Conservation (phyloP, 2,113 vertebrate species). For the Gnathonemus longibarbis region DNA sequence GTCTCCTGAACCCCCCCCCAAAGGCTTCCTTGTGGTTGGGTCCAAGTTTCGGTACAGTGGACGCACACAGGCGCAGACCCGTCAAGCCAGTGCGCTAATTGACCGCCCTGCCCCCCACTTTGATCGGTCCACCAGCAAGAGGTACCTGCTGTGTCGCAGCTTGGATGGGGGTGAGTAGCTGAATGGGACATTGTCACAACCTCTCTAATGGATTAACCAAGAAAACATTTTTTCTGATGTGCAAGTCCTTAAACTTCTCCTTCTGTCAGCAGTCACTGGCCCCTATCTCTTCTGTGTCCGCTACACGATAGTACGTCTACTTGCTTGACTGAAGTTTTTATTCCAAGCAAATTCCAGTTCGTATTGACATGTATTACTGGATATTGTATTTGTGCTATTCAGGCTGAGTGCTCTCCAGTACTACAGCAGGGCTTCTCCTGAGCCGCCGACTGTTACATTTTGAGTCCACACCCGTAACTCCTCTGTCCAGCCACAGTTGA, state of each 20-base stretch:
- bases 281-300: neutral
- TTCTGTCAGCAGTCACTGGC: neutral
- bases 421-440: neutral
- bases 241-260: neutral
- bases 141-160: constrained; percentile 92
- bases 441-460: neutral
- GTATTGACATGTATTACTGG: neutral
- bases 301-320: neutral
- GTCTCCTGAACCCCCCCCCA: constrained; percentile 91
- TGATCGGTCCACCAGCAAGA: constrained; percentile 89
- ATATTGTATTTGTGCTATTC: neutral
- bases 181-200: neutral
- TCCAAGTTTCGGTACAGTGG: constrained; percentile 98
- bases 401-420: neutral
- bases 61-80: constrained; percentile 90
- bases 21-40: constrained; percentile 96
- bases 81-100: constrained; percentile 89
- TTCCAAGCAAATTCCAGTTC: neutral
- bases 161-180: constrained; percentile 80
- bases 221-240: neutral
- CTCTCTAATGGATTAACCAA: neutral
- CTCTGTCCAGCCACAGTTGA: neutral
- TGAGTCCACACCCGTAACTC: neutral
- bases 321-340: neutral
- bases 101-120: constrained; percentile 90